Conservation (phyloP, 2,113 vertebrate species). For the Lucifuga dentata region DNA sequence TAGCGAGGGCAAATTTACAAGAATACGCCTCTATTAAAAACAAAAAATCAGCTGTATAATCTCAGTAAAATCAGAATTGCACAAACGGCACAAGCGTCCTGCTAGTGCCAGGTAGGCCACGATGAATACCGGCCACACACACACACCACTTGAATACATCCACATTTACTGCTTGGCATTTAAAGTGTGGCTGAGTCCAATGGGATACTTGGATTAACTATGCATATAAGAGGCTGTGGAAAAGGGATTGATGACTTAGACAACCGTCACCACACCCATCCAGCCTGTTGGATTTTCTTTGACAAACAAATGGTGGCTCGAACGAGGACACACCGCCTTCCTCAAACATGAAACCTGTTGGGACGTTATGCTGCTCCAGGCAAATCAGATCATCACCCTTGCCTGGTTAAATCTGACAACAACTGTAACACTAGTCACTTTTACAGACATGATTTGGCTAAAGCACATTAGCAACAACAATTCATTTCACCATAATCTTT, state of each 20-base stretch:
- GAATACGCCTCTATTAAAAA: too few relatives aligned
- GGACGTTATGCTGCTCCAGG: conserved; percentile 67
- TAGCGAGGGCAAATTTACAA: too few relatives aligned
- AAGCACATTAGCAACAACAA: too few relatives aligned
- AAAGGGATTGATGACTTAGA: conserved; percentile 70
- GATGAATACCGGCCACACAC: conserved; percentile 19
- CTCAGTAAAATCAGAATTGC: conserved; percentile 67
- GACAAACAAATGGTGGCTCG: conserved; percentile 73
- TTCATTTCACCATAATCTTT: too few relatives aligned
- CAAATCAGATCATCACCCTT: conserved; percentile 78
- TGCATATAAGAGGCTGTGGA: conserved; percentile 26
- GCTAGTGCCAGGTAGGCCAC: background rate
- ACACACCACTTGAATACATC: conserved; percentile 8
- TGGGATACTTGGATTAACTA: conserved; percentile 61
- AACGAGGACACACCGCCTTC: conserved; percentile 73
- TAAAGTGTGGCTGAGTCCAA: conserved; percentile 11
- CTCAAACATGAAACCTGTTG: conserved; percentile 80
- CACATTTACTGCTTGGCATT: background rate
- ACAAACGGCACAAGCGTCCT: conserved; percentile 38
- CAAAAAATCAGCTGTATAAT: conserved; percentile 39
- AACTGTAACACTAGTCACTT: background rate
- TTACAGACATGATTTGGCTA: background rate
- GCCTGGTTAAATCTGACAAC: conserved; percentile 66
- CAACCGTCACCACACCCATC: conserved; percentile 73
- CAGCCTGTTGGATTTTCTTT: conserved; percentile 73